phyloP scores from a whole-genome alignment of 2,113 vertebrate genomes.

The Fulmarus glacialis region DNA sequence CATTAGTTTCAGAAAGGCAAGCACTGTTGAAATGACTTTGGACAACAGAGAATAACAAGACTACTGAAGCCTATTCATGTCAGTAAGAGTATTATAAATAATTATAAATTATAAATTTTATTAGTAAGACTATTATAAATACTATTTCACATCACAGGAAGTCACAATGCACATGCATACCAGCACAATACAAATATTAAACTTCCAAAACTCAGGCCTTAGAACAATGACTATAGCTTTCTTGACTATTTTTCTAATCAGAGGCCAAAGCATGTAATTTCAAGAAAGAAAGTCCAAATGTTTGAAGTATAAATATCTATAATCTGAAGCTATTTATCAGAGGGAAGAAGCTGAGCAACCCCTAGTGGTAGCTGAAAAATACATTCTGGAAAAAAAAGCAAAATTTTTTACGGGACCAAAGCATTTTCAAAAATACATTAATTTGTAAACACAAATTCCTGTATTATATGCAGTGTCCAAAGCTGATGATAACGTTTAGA shows the following conservation, averaged over 20 bases:
- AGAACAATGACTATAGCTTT: background rate
- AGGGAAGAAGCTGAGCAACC: conserved; percentile 52
- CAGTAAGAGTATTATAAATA: background rate
- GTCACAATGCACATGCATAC: background rate
- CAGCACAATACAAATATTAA: background rate
- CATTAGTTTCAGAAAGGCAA: background rate
- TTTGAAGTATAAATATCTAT: background rate
- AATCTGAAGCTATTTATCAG: background rate
- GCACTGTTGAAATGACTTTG: background rate
- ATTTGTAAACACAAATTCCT: background rate
- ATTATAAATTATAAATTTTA: background rate
- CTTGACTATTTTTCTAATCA: background rate
- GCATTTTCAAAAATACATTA: background rate
- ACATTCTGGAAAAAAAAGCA: background rate
- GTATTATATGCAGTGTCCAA: background rate
- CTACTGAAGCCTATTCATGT: background rate
- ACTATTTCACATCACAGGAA: background rate
- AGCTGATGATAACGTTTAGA: background rate
- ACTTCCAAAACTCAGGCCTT: background rate
- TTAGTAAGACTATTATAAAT: background rate
- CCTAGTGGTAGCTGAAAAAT: conserved; percentile 55
- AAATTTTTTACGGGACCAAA: background rate
- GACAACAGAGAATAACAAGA: background rate
- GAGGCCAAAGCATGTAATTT: background rate
- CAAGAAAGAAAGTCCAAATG: background rate